Base-by-base conservation (phyloP, 1,140 invertebrate species). In the Drosophila pruinosa region DNA sequence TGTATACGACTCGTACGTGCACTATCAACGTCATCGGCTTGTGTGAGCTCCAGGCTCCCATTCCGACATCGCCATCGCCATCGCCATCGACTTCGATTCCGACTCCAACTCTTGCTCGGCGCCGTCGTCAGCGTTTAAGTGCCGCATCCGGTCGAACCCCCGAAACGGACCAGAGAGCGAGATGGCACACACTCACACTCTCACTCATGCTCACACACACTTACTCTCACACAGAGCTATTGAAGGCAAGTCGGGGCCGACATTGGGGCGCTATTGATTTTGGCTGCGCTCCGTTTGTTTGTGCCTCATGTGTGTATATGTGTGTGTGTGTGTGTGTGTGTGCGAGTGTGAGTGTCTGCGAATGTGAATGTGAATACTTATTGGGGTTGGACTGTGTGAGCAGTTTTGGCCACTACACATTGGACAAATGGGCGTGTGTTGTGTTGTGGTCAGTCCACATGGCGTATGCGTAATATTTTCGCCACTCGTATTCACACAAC, bases 221-320 rank as follows among this genome's bases (percentile, higher is more conserved):
- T 22, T 4, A 47, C 38, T 28, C 14, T n/a, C n/a, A n/a, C n/a
- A n/a, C n/a, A n/a, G n/a, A n/a, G n/a, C n/a, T n/a, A 28, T 31
- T 22, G 2, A 15, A 22, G 7, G 26, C n/a, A 12, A 47, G 43
- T 19, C 45, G 41, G 45, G 59, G 64, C 62, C 75, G 68, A 75
- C 76, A 75, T 79, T 75, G 76, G 67, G 76, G 72, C 75, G 69
- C 76, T 81, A 81, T 83, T 82, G 79, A 83, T 83, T 83, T 83
- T 82, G 70, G 73, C 47, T 50, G 12, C 53, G 62, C n/a, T 38
- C 43, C 34, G 15, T 21, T 45, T 47, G 50, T 53, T 61, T 36
- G 43, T 41, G 58, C 17, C 50, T 19, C 26, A 45, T n/a, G 59
- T 7, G 10, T 38, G 28, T n/a, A 24, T 5, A 38, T 6, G 12